phyloP scores from a whole-genome alignment of 2,888 invertebrate genomes.

The Scrobipalpa costella region DNA sequence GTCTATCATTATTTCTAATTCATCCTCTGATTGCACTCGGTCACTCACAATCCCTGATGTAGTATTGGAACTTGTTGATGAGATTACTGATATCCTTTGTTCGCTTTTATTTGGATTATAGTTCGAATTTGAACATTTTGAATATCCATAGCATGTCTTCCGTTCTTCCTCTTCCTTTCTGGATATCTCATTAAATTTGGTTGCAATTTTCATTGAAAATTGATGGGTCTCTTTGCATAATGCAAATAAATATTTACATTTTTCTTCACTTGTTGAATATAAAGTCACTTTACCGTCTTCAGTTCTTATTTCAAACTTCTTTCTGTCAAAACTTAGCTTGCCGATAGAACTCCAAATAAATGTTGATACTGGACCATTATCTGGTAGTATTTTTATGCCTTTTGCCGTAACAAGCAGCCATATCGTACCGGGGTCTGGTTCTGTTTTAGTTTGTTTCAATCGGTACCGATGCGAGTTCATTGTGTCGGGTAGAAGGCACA shows the following conservation, averaged over 20 bases:
- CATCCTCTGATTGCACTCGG: slow-evolving; percentile 96
- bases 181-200: slow-evolving; percentile 90
- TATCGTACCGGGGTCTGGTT: slow-evolving; percentile 88
- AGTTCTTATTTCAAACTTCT: slow-evolving; percentile 97
- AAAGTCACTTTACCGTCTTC: slow-evolving; percentile 93
- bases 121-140: slow-evolving; percentile 82
- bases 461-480: slow-evolving; percentile 95
- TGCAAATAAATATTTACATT: slow-evolving; percentile 93
- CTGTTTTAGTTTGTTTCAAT: slow-evolving; percentile 88
- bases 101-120: slow-evolving; percentile 85
- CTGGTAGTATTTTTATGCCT: slow-evolving; percentile 93
- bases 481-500: slow-evolving; percentile 90
- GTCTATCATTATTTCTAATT: slow-evolving; percentile 93
- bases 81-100: slow-evolving; percentile 94
- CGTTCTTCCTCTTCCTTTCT: slow-evolving; percentile 89
- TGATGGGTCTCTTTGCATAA: slow-evolving; percentile 96
- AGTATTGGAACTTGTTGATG: slow-evolving; percentile 97
- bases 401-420: slow-evolving; percentile 95
- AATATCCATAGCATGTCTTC: slow-evolving; percentile 88
- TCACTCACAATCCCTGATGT: slow-evolving; percentile 98
- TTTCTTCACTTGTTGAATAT: slow-evolving; percentile 95
- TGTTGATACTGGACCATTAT: slow-evolving; percentile 85
- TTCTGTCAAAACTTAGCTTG: slow-evolving; percentile 97
- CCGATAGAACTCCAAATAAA: slow-evolving; percentile 98
- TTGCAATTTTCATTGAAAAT: slow-evolving; percentile 96